Evolutionary conservation across 2,113 vertebrate species (phyloP).

Genomic region (Ptilorrhoa leucosticta): DNA sequence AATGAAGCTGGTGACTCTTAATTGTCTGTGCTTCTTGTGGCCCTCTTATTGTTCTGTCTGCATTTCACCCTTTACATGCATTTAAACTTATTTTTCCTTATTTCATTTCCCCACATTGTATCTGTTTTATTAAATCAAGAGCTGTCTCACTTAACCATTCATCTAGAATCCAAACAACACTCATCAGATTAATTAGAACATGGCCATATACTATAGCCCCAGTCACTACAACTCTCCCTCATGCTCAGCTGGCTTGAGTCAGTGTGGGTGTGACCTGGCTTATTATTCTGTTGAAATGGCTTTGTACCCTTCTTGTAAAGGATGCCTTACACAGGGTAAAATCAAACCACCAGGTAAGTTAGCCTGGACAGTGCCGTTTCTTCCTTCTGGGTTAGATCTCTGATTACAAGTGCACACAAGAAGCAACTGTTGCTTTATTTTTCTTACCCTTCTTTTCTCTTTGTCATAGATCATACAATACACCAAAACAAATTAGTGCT

Average conservation of each 20-base stretch:
- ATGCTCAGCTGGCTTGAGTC: not conserved
- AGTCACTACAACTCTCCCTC: not conserved
- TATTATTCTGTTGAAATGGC: not conserved
- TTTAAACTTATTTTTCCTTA: not conserved
- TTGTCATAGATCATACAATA: not conserved
- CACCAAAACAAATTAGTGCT: not conserved
- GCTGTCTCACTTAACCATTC: not conserved
- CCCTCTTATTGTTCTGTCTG: not conserved
- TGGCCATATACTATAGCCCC: not conserved
- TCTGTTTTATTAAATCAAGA: not conserved
- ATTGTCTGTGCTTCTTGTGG: not conserved
- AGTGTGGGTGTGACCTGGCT: not conserved
- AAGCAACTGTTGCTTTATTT: not conserved
- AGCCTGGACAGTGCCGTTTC: not conserved
- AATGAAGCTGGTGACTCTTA: not conserved
- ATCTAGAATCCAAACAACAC: not conserved
- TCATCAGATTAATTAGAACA: not conserved
- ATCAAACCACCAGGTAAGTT: not conserved
- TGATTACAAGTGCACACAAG: not conserved
- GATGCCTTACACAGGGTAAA: not conserved
- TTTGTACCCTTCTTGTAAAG: not conserved
- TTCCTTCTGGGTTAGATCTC: not conserved
- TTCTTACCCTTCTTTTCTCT: not conserved
- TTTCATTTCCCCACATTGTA: not conserved
- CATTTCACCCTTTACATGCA: not conserved